Base-by-base conservation (phyloP, 1,140 invertebrate genomes). In the Cyclargus thomasi region DNA sequence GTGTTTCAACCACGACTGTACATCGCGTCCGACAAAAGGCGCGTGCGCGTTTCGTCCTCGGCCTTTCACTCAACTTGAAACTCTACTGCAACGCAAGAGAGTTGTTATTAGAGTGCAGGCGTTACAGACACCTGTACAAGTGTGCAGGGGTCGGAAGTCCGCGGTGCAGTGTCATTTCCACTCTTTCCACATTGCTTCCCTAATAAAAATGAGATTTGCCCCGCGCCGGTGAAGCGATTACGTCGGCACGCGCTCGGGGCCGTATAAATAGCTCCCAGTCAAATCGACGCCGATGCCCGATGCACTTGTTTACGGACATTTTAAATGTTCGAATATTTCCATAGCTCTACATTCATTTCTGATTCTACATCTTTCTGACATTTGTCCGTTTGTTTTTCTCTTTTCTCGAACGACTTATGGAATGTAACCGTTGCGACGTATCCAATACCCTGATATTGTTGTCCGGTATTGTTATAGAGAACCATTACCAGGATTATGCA, bases 141-240 rank as follows among this genome's bases (percentile, higher is more conserved):
- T 70, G 77, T 78, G 78, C 77, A 82, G 76, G 80, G 83, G 80
- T 84, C 82, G 86, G 83, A 87, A 87, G 86, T 85, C 77, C 76
- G 77, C 75, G 82, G 81, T 89, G 85, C 86, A 89, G 80, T 87
- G 86, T 88, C 83, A 86, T 84, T 87, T 82, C 85, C 83, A 86
- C 83, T 82, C 77, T 79, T 81, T 81, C 81, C 80, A 83, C 82
- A 77, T 85, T 79, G 79, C 82, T 85, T 85, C 82, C 78, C 79
- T 80, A 84, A 87, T 86, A 87, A 86, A 86, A 87, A 86, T 81
- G 81, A 82, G 83, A 84, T 86, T 85, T 81, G 80, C 72, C 77
- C 72, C 75, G 70, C 69, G 69, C 71, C 70, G 71, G 67, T 64
- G 74, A 47, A 70, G 63, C 68, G 69, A 73, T 78, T 73, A 73